Evolutionary conservation across 2,113 vertebrate genomes (phyloP).

Genomic region (Grus americana): DNA sequence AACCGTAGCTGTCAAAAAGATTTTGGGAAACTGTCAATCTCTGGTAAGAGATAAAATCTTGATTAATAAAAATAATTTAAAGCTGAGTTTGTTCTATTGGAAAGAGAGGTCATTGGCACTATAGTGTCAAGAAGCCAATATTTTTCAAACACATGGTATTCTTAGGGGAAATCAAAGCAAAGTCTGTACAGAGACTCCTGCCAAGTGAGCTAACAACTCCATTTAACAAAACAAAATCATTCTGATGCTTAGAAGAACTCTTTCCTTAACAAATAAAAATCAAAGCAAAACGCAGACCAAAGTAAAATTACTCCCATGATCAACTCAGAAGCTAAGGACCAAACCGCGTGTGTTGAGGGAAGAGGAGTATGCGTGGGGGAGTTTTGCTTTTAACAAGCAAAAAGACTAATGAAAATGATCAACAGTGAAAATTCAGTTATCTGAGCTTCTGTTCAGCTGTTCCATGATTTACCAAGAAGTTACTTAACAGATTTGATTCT

Average conservation of each 20-base stretch:
- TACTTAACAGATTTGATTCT: neutral
- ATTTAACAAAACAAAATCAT: constrained; percentile 55
- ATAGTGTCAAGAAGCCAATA: constrained; percentile 43
- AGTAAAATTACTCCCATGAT: constrained; percentile 9
- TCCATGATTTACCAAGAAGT: neutral
- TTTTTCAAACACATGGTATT: constrained; percentile 61
- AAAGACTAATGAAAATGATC: neutral
- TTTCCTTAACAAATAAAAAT: constrained; percentile 34
- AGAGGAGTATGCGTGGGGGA: neutral
- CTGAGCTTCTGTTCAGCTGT: neutral
- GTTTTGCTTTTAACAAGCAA: neutral
- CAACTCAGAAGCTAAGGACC: neutral
- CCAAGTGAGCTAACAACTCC: constrained; percentile 56
- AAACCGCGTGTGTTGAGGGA: neutral
- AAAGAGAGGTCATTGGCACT: constrained; percentile 58
- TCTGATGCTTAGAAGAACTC: neutral
- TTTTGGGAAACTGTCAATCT: constrained; percentile 66
- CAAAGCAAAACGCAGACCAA: constrained; percentile 3
- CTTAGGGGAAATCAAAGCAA: constrained; percentile 59
- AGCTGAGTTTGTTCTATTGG: constrained; percentile 60
- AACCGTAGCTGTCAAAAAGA: constrained; percentile 66
- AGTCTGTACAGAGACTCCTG: constrained; percentile 30
- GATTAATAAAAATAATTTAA: constrained; percentile 72
- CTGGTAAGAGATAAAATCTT: constrained; percentile 67
- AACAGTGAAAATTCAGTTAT: neutral